Evolutionary conservation across 2,797 vertebrate genomes (phyloP).

Genomic region (Sebastes itinus): DNA sequence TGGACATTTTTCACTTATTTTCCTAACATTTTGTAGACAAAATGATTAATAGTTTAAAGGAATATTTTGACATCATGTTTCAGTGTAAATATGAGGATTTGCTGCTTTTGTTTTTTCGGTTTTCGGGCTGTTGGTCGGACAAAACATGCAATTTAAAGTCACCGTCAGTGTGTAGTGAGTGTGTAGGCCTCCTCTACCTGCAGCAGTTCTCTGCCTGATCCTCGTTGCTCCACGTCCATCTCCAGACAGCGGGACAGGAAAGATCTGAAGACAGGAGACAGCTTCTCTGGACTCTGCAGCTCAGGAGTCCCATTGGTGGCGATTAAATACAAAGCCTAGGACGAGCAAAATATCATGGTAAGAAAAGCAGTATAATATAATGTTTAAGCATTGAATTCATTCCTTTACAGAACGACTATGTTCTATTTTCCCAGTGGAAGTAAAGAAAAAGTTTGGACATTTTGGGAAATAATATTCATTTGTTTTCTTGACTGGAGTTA

Average conservation of each 20-base stretch:
- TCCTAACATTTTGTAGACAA: background rate
- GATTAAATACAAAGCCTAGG: constrained; percentile 95
- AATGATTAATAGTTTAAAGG: background rate
- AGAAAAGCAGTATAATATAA: background rate
- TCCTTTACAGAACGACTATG: background rate
- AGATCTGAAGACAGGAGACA: constrained; percentile 93
- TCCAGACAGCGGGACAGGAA: constrained; percentile 97
- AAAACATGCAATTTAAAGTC: no score
- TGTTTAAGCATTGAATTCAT: background rate
- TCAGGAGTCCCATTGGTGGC: constrained; percentile 98
- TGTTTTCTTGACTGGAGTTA: background rate
- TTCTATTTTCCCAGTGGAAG: background rate
- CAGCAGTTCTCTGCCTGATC: constrained; percentile 93
- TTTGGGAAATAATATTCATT: background rate
- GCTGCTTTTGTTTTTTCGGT: background rate
- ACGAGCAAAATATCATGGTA: background rate
- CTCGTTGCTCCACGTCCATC: constrained; percentile 98
- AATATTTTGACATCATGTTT: background rate
- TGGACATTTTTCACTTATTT: background rate
- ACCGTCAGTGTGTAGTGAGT: background rate
- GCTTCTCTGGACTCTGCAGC: constrained; percentile 96
- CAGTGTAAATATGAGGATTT: background rate
- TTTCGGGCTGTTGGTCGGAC: background rate
- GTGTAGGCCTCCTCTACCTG: constrained; percentile 82
- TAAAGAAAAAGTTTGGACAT: background rate